Base-by-base conservation (phyloP, 2,888 invertebrate species). In the Choreutis nemorana region DNA sequence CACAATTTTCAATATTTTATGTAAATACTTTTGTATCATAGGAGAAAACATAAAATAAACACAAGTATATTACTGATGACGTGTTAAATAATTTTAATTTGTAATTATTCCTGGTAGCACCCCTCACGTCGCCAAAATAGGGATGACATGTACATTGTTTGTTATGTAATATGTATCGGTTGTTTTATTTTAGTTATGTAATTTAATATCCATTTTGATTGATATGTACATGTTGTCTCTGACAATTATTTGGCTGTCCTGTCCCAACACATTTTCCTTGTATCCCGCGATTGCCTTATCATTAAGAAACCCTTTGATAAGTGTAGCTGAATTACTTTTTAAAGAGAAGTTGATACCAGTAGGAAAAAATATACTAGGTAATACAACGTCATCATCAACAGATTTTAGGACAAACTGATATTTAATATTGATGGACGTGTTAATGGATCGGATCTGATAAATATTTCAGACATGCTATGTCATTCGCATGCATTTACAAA, bases 101-200 rank as follows among this genome's bases (percentile, higher is more conserved):
- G 65, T 78, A 71, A 77, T 79, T 79, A 79, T 77, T 79, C 80
- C 80, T 79, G 80, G 80, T 80, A 80, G 80, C 80, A 80, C 80
- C 80, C 78, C 67, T 73, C 71, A 64, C 67, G 56, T 71, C 70
- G 78, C 80, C 79, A 68, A 57, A 41, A 56, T 79, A 77, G 75
- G 77, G 75, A 77, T 77, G 65, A 73, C 73, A 78, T 79, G 79
- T 79, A 64, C 75, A 70, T 49, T 47, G 41, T 31, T 28, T 29
- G 15, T 23, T 29, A 27, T 28, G 25, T 27, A 26, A 30, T 21
- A 29, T 26, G 26, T 26, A 14, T 26, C n/a, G 7, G 13, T 23
- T 23, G 22, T 22, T 23, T 13, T 32, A 22, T 33, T 39, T 25
- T 34, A 36, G 26, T 27, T 29, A 18, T 35, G 14, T 28, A 22